These are phyloP conservation scores for Pogonognathellus flavescens DNA, from an alignment of 1,140 invertebrate genomes.

Conservation along the genomic window DNA sequence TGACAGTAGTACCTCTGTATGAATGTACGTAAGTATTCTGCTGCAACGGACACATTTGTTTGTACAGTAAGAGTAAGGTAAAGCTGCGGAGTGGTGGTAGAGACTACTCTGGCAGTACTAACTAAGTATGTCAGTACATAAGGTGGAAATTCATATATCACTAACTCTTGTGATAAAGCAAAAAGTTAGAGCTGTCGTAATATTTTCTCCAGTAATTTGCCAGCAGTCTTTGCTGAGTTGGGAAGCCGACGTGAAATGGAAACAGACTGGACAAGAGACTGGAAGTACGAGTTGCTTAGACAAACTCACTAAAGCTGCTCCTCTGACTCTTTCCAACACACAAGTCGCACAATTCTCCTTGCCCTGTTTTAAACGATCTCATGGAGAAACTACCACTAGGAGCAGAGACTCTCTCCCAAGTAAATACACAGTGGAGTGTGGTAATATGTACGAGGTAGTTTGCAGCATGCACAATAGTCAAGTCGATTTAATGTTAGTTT, in stretches of 20 bases:
- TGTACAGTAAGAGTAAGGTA: no score
- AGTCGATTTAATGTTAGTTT: background rate
- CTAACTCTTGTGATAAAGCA: slow-evolving; percentile 59
- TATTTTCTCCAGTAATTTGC: slow-evolving; percentile 62
- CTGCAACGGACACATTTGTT: background rate
- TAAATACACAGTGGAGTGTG: no score
- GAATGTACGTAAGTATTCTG: no score
- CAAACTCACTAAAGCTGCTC: slow-evolving; percentile 26
- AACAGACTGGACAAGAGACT: slow-evolving; percentile 13
- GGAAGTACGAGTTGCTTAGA: background rate
- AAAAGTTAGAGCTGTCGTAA: slow-evolving; percentile 62
- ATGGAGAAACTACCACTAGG: background rate
- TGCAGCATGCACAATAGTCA: no score
- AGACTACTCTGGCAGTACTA: background rate
- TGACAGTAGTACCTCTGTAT: no score
- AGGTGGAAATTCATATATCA: slow-evolving; percentile 25
- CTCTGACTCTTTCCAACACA: background rate
- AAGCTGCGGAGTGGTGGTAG: background rate
- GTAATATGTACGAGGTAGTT: no score
- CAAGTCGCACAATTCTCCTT: no score
- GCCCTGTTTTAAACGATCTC: no score
- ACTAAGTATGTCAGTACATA: slow-evolving; percentile 38
- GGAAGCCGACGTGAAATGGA: slow-evolving; percentile 5
- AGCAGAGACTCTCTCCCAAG: background rate
- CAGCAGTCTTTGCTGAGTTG: slow-evolving; percentile 18